These are phyloP conservation scores for Pedionomus torquatus DNA, from an alignment of 2,113 vertebrate species.

Conservation along the genomic window DNA sequence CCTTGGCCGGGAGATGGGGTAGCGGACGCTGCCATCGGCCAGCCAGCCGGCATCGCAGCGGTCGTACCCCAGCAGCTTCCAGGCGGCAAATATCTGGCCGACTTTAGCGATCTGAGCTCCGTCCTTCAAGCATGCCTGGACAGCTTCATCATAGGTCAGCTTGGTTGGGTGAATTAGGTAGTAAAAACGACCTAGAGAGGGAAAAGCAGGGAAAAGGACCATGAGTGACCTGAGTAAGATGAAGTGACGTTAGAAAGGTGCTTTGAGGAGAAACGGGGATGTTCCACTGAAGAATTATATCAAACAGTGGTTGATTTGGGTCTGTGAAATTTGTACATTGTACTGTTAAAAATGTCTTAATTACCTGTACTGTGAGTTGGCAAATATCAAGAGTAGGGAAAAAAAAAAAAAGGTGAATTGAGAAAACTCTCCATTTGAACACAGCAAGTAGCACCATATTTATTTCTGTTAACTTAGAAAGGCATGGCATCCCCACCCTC, in stretches of 20 bases:
- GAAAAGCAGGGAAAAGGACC: not conserved
- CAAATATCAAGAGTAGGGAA: not conserved
- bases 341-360: rapidly evolving
- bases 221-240: rapidly evolving
- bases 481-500: rapidly evolving
- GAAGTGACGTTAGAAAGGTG: rapidly evolving
- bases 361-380: not conserved
- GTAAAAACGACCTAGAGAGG: constrained; percentile 83
- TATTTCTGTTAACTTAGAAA: not conserved
- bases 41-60: constrained; percentile 95
- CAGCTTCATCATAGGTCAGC: constrained; percentile 87
- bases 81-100: constrained; percentile 92
- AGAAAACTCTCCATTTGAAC: not conserved
- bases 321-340: rapidly evolving
- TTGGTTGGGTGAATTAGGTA: constrained; percentile 89
- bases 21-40: constrained; percentile 94
- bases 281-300: not conserved
- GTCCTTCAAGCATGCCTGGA: constrained; percentile 85
- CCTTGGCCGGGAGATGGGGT: constrained; percentile 91
- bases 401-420: not conserved
- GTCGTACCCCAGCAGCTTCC: constrained; percentile 91
- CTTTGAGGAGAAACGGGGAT: not conserved
- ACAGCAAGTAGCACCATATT: rapidly evolving
- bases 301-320: not conserved
- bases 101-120: constrained; percentile 91